Base-by-base conservation (phyloP, 2,888 invertebrate species). In the Crocallis elinguaria region DNA sequence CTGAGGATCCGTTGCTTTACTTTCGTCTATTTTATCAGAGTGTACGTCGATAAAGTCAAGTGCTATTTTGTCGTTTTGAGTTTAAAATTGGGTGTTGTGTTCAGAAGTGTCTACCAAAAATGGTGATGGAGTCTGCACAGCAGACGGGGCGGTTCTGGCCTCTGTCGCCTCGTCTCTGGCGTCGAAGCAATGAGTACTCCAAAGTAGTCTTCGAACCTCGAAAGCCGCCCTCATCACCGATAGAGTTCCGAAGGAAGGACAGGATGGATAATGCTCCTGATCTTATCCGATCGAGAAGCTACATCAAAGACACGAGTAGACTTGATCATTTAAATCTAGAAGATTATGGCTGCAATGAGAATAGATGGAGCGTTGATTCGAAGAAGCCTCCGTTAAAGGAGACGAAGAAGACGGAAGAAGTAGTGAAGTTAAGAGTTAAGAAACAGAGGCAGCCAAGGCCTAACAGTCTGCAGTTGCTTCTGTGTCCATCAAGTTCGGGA, bases 41-140 rank as follows among this genome's bases (percentile, higher is more conserved):
- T 27, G 30, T 32, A 21, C 69, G 73, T 80, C 81, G 84, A 78
- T 81, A 82, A 70, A 83, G 80, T 84, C 81, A 16, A 51, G 45
- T 55, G 57, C 3, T 53, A 50, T 49, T 50, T n/a, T 11, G 23
- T 35, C 29, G 13, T 17, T 12, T 32, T 42, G n/a, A n/a, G n/a
- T 16, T 23, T 6, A 14, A 49, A 60, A 35, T 35, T 38, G 45
- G 60, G 59, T 68, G 66, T 64, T 60, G 57, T 68, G 66, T 66
- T 54, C 27, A 61, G 64, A 64, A 69, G 62, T 63, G 68, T 69
- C 57, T 61, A 71, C 69, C 62, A 42, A 87, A 84, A 79, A 91
- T 91, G 91, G 88, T 90, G 64, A 88, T 91, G 88, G 90, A 91
- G 82, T 79, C 88, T 57, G 75, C 84, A 38, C 84, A 86, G 57